A percentile compares a stretch with the other conserved stretches of the same genome.
phyloP scores from a whole-genome alignment of 2,797 vertebrate species.

The Ispidina picta region DNA sequence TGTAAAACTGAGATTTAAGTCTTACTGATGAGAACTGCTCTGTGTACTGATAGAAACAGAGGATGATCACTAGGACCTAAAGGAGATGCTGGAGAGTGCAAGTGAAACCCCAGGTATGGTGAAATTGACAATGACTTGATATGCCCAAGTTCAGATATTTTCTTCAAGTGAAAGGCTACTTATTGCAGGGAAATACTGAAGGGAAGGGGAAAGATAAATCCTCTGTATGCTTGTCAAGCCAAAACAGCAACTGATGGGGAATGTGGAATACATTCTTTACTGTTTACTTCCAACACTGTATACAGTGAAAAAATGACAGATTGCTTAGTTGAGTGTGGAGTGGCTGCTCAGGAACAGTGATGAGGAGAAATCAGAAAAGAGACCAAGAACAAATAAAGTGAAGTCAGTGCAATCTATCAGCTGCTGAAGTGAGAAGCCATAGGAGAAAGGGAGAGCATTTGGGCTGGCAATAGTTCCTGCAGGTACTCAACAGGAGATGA shows the following conservation, averaged over 20 bases:
- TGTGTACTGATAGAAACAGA: rapidly evolving
- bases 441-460: background rate
- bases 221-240: background rate
- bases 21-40: background rate
- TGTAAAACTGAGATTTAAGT: background rate
- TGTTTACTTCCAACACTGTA: background rate
- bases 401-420: conserved; percentile 36
- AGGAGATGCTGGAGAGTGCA: background rate
- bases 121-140: background rate
- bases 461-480: background rate
- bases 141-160: background rate
- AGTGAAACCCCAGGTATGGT: background rate
- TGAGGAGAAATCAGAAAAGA: conserved; percentile 42
- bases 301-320: background rate
- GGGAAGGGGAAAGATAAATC: background rate
- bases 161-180: background rate
- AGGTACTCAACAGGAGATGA: background rate
- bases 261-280: background rate
- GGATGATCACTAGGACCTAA: background rate
- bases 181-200: background rate
- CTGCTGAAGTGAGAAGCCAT: background rate
- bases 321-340: conserved; percentile 20
- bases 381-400: conserved; percentile 31
- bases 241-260: background rate
- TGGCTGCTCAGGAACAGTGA: conserved; percentile 33